Evolutionary conservation across 2,797 vertebrate species (phyloP).

Genomic region (Sparus aurata): DNA sequence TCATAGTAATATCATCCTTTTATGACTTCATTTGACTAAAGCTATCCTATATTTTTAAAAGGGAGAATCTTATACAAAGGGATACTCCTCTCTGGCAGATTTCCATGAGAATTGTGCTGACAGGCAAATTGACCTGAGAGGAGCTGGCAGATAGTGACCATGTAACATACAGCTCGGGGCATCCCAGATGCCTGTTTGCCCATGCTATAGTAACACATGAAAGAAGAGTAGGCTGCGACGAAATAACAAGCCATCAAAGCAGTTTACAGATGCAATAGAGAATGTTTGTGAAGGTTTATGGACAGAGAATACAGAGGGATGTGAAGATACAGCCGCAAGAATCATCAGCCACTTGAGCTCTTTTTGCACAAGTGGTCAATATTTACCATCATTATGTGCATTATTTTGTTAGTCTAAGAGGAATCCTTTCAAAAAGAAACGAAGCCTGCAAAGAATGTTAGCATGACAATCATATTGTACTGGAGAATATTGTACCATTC

Average conservation of each 20-base stretch:
- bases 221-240: slow-evolving; percentile 15
- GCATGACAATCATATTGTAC: background rate
- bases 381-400: background rate
- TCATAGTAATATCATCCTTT: too few species aligned
- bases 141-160: slow-evolving; percentile 51
- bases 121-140: slow-evolving; percentile 34
- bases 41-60: slow-evolving; percentile 3
- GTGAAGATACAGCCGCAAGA: background rate
- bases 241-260: slow-evolving; percentile 14
- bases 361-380: background rate
- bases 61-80: background rate
- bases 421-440: background rate
- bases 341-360: background rate
- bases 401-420: background rate
- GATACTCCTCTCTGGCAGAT: slow-evolving; percentile 5
- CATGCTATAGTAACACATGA: slow-evolving; percentile 24
- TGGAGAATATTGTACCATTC: background rate
- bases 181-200: slow-evolving; percentile 33
- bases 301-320: background rate
- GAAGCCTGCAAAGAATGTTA: background rate
- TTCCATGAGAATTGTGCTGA: slow-evolving; percentile 19
- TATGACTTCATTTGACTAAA: background rate
- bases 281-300: background rate
- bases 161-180: slow-evolving; percentile 32
- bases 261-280: slow-evolving; percentile 1